Conservation (phyloP, 2,888 invertebrate genomes). For the Caenorhabditis sp. region DNA sequence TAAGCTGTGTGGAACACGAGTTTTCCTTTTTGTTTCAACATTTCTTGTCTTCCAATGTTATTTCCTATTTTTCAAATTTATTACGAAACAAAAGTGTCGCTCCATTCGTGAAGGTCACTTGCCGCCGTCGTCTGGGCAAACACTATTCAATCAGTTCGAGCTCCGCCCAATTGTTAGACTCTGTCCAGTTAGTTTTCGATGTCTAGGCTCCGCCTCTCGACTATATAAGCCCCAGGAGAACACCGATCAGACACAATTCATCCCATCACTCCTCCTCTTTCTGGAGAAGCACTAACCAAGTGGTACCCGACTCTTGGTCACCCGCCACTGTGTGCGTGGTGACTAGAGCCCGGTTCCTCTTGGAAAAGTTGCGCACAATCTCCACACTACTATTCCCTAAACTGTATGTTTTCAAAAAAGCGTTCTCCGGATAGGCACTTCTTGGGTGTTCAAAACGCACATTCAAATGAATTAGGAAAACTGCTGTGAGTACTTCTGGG, state of each 20-base stretch:
- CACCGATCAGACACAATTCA: background rate
- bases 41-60: no score
- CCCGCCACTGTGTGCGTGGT: slow-evolving; percentile 16
- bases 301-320: background rate
- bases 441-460: no score
- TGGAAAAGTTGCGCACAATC: background rate
- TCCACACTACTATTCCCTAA: no score
- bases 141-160: no score
- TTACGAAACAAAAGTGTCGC: background rate
- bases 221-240: slow-evolving; percentile 33
- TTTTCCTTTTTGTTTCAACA: no score
- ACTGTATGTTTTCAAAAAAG: no score
- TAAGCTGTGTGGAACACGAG: no score
- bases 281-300: slow-evolving; percentile 8
- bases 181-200: background rate
- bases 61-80: no score
- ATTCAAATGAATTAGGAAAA: no score
- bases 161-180: slow-evolving; percentile 3
- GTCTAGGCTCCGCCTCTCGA: slow-evolving; percentile 4
- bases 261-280: background rate
- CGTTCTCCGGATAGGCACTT: no score
- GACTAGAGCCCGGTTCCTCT: slow-evolving; percentile 18
- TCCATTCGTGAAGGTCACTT: no score
- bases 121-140: no score
- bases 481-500: background rate